Evolutionary conservation across 1,140 invertebrate species (phyloP).

Genomic region (Listronotus oregonensis): DNA sequence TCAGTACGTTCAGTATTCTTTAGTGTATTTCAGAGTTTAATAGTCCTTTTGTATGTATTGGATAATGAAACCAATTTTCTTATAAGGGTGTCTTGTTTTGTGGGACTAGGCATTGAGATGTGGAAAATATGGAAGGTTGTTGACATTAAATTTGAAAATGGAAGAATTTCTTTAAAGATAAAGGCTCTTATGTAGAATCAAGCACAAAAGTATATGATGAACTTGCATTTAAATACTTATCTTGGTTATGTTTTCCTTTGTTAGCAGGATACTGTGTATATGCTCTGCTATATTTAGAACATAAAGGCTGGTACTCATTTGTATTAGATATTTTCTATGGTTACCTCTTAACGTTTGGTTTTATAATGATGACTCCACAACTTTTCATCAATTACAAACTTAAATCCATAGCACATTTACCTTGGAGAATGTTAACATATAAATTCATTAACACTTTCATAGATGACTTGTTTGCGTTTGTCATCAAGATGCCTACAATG

Average conservation of each 20-base stretch:
- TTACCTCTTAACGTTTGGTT: constrained; percentile 97
- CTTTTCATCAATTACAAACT: constrained; percentile 99
- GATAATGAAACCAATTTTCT: constrained; percentile 99
- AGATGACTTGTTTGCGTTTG: constrained; percentile 99
- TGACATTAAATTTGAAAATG: constrained; percentile 80
- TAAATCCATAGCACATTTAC: constrained; percentile 97
- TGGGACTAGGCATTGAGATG: constrained; percentile 95
- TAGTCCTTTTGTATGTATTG: constrained; percentile 94
- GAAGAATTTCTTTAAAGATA: constrained; percentile 84
- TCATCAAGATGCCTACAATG: constrained; percentile 99
- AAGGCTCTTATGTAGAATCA: constrained; percentile 95
- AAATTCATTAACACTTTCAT: constrained; percentile 99
- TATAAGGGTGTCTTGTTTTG: constrained; percentile 87
- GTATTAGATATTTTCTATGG: constrained; percentile 95
- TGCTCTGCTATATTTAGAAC: constrained; percentile 95
- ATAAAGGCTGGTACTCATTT: constrained; percentile 93
- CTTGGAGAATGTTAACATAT: constrained; percentile 99
- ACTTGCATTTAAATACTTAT: constrained; percentile 95
- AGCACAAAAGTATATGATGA: constrained; percentile 94
- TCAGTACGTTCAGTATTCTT: constrained; percentile 99
- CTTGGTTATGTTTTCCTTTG: constrained; percentile 94
- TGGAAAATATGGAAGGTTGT: constrained; percentile 99
- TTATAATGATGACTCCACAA: constrained; percentile 99
- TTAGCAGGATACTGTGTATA: constrained; percentile 92
- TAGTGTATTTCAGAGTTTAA: constrained; percentile 94